phyloP scores from a whole-genome alignment of 2,113 vertebrate genomes.

The Ceyx cyanopectus region DNA sequence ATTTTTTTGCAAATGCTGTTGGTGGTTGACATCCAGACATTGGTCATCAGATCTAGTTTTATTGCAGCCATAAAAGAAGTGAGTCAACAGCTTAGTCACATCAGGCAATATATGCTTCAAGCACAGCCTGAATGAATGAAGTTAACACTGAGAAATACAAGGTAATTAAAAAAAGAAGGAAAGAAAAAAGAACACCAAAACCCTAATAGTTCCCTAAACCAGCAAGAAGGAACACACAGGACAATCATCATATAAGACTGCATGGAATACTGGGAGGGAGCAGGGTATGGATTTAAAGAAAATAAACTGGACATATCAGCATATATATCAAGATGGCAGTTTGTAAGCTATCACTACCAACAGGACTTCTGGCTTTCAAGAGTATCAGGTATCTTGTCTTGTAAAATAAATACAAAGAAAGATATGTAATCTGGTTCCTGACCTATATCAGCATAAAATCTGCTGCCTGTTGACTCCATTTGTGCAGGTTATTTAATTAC shows the following conservation, averaged over 20 bases:
- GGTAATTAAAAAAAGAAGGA: constrained; percentile 1
- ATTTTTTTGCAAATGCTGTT: constrained; percentile 20
- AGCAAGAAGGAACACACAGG: not conserved
- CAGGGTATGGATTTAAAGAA: not conserved
- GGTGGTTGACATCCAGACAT: constrained; percentile 41
- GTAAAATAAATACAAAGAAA: constrained; percentile 12
- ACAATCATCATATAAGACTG: not conserved
- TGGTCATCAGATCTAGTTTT: constrained; percentile 51
- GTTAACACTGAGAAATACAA: constrained; percentile 38
- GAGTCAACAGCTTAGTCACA: constrained; percentile 74
- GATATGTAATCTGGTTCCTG: not conserved
- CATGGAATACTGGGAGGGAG: rapidly evolving
- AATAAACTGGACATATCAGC: not conserved
- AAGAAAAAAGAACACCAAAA: not conserved
- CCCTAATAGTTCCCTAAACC: not conserved
- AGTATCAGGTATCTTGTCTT: not conserved
- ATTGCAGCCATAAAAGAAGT: constrained; percentile 56
- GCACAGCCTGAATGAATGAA: constrained; percentile 32
- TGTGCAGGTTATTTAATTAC: not conserved
- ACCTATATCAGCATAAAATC: not conserved
- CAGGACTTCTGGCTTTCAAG: not conserved
- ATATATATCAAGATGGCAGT: not conserved
- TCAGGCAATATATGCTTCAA: constrained; percentile 37
- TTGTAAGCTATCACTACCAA: not conserved
- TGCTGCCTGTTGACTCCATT: not conserved